Conservation (phyloP, 2,797 vertebrate genomes). For the Silurus lanzhouensis region DNA sequence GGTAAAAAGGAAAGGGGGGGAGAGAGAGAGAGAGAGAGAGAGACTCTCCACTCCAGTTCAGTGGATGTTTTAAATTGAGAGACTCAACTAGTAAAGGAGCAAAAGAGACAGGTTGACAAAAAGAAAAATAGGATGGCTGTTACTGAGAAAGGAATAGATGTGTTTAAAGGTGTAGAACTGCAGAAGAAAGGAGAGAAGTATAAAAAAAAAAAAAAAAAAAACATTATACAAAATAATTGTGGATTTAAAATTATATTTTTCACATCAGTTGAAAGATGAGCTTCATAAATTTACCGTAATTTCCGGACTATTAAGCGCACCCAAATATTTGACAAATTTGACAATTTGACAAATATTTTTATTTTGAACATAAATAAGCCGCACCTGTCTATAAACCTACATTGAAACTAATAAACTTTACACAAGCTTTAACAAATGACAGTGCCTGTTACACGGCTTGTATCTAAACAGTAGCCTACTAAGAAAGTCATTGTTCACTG, state of each 20-base stretch:
- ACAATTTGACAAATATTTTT: too few relatives aligned
- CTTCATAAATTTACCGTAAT: neutral
- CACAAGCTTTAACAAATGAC: too few relatives aligned
- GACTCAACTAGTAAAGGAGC: neutral
- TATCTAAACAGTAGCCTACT: too few relatives aligned
- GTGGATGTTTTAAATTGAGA: conserved; percentile 5
- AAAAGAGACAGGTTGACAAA: neutral
- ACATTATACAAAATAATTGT: neutral
- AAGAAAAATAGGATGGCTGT: conserved; percentile 5
- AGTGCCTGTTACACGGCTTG: too few relatives aligned
- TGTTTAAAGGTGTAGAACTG: conserved; percentile 3
- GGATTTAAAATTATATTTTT: neutral
- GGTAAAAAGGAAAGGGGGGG: neutral
- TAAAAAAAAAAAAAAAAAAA: neutral
- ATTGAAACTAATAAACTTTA: too few relatives aligned
- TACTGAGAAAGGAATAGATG: conserved; percentile 5
- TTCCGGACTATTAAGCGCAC: too few relatives aligned
- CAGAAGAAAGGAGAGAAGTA: neutral
- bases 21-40: neutral
- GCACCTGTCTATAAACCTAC: too few relatives aligned
- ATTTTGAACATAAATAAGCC: too few relatives aligned
- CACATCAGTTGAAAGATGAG: neutral
- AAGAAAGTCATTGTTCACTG: too few relatives aligned
- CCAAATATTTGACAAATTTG: too few relatives aligned
- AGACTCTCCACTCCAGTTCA: neutral